Base-by-base conservation (phyloP, 2,797 vertebrate species). In the Lagodon rhomboides region DNA sequence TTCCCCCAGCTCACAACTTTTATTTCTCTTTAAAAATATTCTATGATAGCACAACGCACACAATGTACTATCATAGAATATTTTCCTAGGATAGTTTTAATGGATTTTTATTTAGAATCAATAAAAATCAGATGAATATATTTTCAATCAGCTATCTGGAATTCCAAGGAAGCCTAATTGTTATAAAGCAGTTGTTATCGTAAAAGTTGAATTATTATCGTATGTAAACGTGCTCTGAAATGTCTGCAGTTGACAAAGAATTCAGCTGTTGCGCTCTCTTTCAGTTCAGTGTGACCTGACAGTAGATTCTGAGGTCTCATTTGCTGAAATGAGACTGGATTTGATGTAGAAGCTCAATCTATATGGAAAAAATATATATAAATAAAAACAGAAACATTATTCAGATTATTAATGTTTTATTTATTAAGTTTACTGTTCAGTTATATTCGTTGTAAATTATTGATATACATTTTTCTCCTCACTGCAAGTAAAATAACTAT, bases 21-120 rank as follows among this genome's bases (percentile, higher is more conserved):
- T 46, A 68, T 76, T 72, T 74, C 23, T 72, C 63, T 64, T 78
- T 80, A n/a, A 66, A 34, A 66, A 68, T 76, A 64, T 80, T 51
- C 25, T 51, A 49, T 6, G 20, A 23, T 34, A 51, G 44, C 12
- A 43, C 34, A 27, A 30, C 5, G 30, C 5, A 5, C 5, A n/a
- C n/a, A n/a, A 30, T 30, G 30, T 30, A 5, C 30, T 30, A 30
- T 30, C 30, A 30, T 30, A 30, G 30, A 30, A 30, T 30, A 30
- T 79, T 56, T 68, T 46, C 11, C 13, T 18, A 3, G 11, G 13
- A 10, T 23, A 44, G 13, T 43, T 18, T 3, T 20, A 16, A 55
- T 30, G 6, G 3, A 65, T 75, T 71, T 77, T 5, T 51, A 83
- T 66, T 58, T 9, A 55, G 1, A 46, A 59, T 30, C 5, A 67